phyloP scores from a whole-genome alignment of 2,888 invertebrate species.

The Polylopha cassiicola region DNA sequence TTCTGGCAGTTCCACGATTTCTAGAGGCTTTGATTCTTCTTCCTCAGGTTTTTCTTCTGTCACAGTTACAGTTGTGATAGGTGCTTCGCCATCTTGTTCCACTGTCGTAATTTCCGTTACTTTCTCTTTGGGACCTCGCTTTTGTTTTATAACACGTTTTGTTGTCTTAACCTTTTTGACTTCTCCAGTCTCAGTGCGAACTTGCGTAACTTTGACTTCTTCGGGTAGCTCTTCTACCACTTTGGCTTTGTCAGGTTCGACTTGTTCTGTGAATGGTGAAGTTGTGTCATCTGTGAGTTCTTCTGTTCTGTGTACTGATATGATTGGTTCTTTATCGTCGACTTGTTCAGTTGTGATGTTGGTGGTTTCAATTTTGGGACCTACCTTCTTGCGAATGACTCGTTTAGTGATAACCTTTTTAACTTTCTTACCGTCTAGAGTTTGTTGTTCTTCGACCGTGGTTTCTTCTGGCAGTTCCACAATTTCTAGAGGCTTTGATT shows the following conservation, averaged over 20 bases:
- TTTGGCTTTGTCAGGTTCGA: conserved; percentile 29
- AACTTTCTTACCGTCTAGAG: conserved; percentile 33
- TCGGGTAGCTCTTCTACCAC: conserved; percentile 33
- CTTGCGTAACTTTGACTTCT: conserved; percentile 26
- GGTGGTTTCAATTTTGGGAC: conserved; percentile 52
- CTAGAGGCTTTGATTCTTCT: too few relatives aligned
- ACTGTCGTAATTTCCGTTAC: conserved; percentile 55
- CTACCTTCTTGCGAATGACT: conserved; percentile 42
- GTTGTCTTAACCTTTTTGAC: conserved; percentile 24
- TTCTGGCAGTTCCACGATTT: conserved; percentile 29
- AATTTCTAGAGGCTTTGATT: conserved; percentile 40
- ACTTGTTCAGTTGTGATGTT: conserved; percentile 53
- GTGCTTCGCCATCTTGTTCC: too few relatives aligned
- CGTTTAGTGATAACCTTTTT: conserved; percentile 33
- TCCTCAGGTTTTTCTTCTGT: too few relatives aligned
- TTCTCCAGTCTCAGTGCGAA: conserved; percentile 26
- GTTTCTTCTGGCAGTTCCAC: conserved; percentile 35
- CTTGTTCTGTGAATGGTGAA: conserved; percentile 24
- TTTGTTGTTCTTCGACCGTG: conserved; percentile 2
- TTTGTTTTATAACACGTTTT: conserved; percentile 33
- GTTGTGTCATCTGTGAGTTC: conserved; percentile 36
- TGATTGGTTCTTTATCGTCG: conserved; percentile 55
- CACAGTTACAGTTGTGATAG: conserved; percentile 12
- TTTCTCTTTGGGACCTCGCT: conserved; percentile 46
- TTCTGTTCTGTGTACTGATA: conserved; percentile 45